phyloP scores from a whole-genome alignment of 2,113 vertebrate genomes.

The Pterocles gutturalis region DNA sequence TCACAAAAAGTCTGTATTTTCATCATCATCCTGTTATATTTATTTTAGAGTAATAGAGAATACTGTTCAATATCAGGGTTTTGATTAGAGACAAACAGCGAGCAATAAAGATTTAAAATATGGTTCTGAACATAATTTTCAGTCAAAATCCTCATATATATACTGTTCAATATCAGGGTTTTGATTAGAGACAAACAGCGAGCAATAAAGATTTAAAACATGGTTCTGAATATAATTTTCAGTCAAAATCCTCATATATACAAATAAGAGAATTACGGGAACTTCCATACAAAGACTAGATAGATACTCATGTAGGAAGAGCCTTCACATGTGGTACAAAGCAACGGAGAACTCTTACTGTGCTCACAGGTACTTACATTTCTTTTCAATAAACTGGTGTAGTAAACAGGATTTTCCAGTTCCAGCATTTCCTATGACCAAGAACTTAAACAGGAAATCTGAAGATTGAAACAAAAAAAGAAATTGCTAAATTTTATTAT shows the following conservation, averaged over 20 bases:
- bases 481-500: background rate
- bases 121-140: background rate
- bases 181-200: background rate
- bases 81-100: background rate
- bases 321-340: background rate
- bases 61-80: background rate
- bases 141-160: background rate
- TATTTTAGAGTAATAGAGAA: background rate
- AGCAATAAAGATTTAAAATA: background rate
- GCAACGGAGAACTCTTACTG: background rate
- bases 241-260: background rate
- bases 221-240: background rate
- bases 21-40: background rate
- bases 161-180: background rate
- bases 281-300: background rate
- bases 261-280: background rate
- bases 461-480: slow-evolving; percentile 6
- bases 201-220: background rate
- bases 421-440: slow-evolving; percentile 85
- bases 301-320: background rate
- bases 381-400: slow-evolving; percentile 84
- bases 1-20: background rate
- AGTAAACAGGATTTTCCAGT: slow-evolving; percentile 84
- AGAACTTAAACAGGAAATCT: slow-evolving; percentile 85
- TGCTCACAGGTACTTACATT: slow-evolving; percentile 76